A percentile compares a stretch with the other conserved stretches of the same genome.
Conservation (phyloP, 2,113 vertebrate species). For the Synchiropus splendidus region DNA sequence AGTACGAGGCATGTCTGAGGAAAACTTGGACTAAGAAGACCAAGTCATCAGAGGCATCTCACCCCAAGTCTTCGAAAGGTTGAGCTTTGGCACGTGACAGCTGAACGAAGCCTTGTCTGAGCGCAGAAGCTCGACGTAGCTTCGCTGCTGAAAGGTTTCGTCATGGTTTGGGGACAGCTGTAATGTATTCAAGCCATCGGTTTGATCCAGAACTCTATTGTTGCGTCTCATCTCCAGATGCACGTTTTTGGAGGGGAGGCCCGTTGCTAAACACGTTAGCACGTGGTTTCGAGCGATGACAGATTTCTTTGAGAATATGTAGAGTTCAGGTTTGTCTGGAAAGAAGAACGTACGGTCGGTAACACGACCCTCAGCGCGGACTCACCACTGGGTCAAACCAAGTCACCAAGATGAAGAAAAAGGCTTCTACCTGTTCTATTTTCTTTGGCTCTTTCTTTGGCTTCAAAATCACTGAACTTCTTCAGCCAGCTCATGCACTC, state of each 20-base stretch:
- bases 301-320: not conserved
- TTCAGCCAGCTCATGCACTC: slow-evolving; percentile 49
- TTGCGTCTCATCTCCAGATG: not conserved
- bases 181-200: not conserved
- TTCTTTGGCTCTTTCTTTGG: too few species aligned
- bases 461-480: slow-evolving; percentile 12
- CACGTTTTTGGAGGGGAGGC: slow-evolving; percentile 24
- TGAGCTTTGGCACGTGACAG: not conserved
- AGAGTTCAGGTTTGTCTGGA: not conserved
- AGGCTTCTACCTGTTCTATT: not conserved
- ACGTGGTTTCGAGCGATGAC: not conserved
- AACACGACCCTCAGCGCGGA: not conserved
- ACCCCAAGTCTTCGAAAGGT: not conserved
- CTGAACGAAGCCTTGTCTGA: not conserved
- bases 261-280: slow-evolving; percentile 24
- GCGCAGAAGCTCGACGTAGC: not conserved
- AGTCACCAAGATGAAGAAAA: not conserved
- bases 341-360: too few species aligned
- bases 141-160: not conserved
- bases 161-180: slow-evolving; percentile 1
- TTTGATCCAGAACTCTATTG: not conserved
- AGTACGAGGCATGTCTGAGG: not conserved
- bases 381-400: not conserved
- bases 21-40: too few species aligned
- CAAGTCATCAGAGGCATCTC: not conserved